A percentile compares a stretch with the other conserved stretches of the same genome.
phyloP scores from a whole-genome alignment of 2,797 vertebrate genomes.

The Podargus strigoides region DNA sequence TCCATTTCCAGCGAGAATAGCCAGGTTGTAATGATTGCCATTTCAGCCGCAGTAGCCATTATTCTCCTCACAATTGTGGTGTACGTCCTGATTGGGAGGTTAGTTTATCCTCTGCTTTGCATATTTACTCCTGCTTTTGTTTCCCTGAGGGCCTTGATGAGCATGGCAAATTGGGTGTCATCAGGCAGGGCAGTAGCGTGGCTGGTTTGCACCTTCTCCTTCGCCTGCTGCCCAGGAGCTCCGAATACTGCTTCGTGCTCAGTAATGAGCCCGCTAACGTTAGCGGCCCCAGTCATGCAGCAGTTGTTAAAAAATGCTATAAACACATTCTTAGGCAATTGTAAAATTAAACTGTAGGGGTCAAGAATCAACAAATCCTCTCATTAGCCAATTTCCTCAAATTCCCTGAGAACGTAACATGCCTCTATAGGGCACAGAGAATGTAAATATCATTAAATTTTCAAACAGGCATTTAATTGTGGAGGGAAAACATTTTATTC shows the following conservation, averaged over 20 bases:
- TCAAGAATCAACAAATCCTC: constrained; percentile 62
- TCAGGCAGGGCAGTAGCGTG: background rate
- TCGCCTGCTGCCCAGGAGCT: constrained; percentile 19
- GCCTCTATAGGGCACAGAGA: constrained; percentile 54
- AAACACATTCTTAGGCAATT: constrained; percentile 74
- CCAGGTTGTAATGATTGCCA: constrained; percentile 93
- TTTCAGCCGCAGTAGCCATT: constrained; percentile 90
- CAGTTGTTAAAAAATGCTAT: constrained; percentile 74
- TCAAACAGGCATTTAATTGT: constrained; percentile 70
- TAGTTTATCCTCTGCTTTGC: constrained; percentile 31
- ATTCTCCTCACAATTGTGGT: constrained; percentile 92
- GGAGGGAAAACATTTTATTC: constrained; percentile 42
- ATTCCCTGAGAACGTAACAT: constrained; percentile 59
- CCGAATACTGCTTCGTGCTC: background rate
- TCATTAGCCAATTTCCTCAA: constrained; percentile 73
- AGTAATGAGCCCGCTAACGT: constrained; percentile 50
- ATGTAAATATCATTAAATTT: constrained; percentile 70
- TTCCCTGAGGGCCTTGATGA: background rate
- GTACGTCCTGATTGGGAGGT: constrained; percentile 94
- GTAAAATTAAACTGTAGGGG: constrained; percentile 71
- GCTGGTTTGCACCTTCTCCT: background rate
- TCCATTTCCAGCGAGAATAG: constrained; percentile 97
- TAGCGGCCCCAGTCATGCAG: constrained; percentile 46
- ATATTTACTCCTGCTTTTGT: background rate
- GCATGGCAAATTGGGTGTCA: background rate